Evolutionary conservation across 2,888 invertebrate species (phyloP), one percentile per base, ranked within the genome.

Genomic region (Philereme transversata): DNA sequence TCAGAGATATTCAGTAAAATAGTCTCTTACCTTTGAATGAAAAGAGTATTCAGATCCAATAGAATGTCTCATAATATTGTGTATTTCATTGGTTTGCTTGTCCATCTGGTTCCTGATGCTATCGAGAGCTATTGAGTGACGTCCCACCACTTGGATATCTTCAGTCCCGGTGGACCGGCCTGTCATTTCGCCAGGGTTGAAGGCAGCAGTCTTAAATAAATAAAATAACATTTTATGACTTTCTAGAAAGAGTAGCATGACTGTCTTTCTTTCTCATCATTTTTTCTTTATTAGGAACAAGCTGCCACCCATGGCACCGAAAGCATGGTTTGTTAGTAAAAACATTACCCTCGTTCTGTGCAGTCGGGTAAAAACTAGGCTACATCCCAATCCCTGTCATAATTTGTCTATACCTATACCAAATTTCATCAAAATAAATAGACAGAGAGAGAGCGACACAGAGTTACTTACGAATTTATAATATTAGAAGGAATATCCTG

Each of bases 131-230:
- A 86, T 64, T 0, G 89, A 88, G 55, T 87, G 83, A 1, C 86
- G 78, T 3, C 83, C 82, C 6, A 70, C 9, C n/a, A 48, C n/a
- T 34, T 47, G 55, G n/a, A 74, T 61, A 9, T 86, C 85, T 5
- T 84, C 84, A 5, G 90, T 73, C 1, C 82, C 90, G 22, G 91
- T 91, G 0, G 91, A 92, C 53, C 91, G 77, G 0, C 91, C 91
- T 5, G 90, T 89, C 82, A 92, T 84, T 72, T 92, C 91, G 8
- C 87, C 87, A 54, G 90, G 88, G 65, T 88, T 84, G 64, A 92
- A 92, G 8, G 83, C 73, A 8, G 83, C 73, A 46, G 83, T 82
- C 91, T 91, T 69, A 44, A 83, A 48, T 47, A 4, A 44, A n/a
- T 44, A 22, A 22, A 1, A 22, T 22, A 22, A 22, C 22, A 22